Conservation (phyloP, 2,113 vertebrate species). For the Ariopsis seemanni region DNA sequence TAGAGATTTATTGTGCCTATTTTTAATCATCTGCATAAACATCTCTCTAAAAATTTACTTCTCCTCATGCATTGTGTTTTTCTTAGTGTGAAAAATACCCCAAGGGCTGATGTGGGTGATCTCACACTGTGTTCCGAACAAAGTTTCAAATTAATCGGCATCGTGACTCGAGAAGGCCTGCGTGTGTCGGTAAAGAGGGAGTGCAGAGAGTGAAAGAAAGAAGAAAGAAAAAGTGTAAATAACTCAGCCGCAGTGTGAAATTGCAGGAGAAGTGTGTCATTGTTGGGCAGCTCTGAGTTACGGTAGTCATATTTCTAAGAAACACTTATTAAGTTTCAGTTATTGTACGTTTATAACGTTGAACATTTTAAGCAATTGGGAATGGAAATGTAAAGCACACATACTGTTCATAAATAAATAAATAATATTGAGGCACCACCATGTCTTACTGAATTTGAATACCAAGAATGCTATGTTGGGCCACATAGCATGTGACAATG, state of each 20-base stretch:
- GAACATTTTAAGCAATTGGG: too few species aligned
- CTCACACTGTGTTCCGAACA: not conserved
- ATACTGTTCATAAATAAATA: too few species aligned
- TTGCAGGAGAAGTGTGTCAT: not conserved
- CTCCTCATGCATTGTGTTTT: not conserved
- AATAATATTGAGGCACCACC: too few species aligned
- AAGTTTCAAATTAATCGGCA: constrained; percentile 20
- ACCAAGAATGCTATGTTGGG: too few species aligned
- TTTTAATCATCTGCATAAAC: constrained; percentile 29
- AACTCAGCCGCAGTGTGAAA: not conserved
- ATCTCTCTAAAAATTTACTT: not conserved
- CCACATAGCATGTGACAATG: too few species aligned
- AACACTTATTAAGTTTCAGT: too few species aligned
- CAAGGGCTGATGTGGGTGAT: constrained; percentile 20
- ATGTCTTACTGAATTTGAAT: too few species aligned
- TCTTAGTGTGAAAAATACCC: constrained; percentile 18
- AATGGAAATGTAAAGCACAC: too few species aligned
- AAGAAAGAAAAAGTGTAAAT: not conserved
- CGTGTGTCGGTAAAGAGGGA: not conserved
- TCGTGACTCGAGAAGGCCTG: not conserved
- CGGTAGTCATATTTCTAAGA: not conserved
- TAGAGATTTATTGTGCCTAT: not conserved
- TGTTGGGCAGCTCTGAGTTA: not conserved
- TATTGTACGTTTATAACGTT: too few species aligned
- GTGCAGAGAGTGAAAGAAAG: not conserved